Conservation (phyloP, 2,888 invertebrate genomes). For the Tridacna gigas region DNA sequence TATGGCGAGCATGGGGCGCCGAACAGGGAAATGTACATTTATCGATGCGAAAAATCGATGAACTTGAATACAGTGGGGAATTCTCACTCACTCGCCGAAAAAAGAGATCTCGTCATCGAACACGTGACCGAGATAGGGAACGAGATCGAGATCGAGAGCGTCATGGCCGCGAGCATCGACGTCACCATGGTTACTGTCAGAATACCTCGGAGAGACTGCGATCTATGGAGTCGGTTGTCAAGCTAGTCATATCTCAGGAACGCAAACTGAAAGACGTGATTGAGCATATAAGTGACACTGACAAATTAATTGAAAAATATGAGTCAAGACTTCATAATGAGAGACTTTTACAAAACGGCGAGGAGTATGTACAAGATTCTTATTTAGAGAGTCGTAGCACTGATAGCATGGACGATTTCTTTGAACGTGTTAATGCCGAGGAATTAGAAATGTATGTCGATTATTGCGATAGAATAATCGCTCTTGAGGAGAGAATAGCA, state of each 20-base stretch:
- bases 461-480: conserved; percentile 90
- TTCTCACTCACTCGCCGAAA: conserved; percentile 67
- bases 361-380: conserved; percentile 77
- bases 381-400: conserved; percentile 73
- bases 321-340: conserved; percentile 72
- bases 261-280: conserved; percentile 87
- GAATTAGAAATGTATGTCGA: conserved; percentile 89
- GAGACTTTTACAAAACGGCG: conserved; percentile 71
- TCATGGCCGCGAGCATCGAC: conserved; percentile 48
- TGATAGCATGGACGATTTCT: conserved; percentile 85
- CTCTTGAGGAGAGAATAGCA: conserved; percentile 90
- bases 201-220: conserved; percentile 67
- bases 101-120: conserved; percentile 65
- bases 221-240: conserved; percentile 80
- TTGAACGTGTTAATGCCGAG: conserved; percentile 87
- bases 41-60: conserved; percentile 78
- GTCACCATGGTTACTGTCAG: conserved; percentile 61
- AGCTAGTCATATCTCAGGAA: conserved; percentile 88
- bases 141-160: conserved; percentile 60
- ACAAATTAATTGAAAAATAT: conserved; percentile 90
- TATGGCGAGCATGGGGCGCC: conserved; percentile 93
- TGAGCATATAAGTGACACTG: conserved; percentile 88
- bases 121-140: conserved; percentile 67
- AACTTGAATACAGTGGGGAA: conserved; percentile 72
- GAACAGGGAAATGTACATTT: conserved; percentile 88